A percentile compares a stretch with the other conserved stretches of the same genome.
Evolutionary conservation across 1,140 invertebrate genomes (phyloP).

Genomic region (Penaeus vannamei): DNA sequence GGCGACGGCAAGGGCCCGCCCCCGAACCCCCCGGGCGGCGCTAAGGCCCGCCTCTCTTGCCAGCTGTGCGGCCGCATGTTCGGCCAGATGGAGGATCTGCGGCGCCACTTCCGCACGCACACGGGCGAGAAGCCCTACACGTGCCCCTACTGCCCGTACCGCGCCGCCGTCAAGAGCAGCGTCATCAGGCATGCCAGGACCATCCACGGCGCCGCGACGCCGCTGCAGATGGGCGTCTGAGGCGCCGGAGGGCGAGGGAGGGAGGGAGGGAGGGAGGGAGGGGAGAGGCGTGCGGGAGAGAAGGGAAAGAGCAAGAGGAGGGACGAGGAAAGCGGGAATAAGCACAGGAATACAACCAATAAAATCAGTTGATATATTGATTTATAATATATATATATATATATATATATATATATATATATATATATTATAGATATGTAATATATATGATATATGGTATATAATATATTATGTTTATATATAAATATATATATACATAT

Average conservation of each 20-base stretch:
- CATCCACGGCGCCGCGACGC: constrained; percentile 41
- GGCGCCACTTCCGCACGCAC: constrained; percentile 60
- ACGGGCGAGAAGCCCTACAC: constrained; percentile 65
- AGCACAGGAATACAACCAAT: background rate
- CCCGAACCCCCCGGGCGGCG: background rate
- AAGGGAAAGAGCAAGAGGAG: background rate
- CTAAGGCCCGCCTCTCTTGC: constrained; percentile 26
- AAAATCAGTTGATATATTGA: too few relatives aligned
- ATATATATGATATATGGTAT: too few relatives aligned
- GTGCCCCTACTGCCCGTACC: constrained; percentile 63
- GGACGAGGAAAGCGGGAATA: background rate
- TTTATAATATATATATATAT: too few relatives aligned
- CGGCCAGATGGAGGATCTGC: constrained; percentile 52
- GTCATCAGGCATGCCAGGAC: constrained; percentile 61
- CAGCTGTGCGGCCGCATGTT: constrained; percentile 36
- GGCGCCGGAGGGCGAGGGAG: background rate
- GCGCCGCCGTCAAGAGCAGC: constrained; percentile 64
- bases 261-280: background rate
- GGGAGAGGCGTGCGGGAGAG: background rate
- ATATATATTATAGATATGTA: too few relatives aligned
- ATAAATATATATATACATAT: too few relatives aligned
- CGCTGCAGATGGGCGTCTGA: background rate
- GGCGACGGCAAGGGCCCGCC: background rate
- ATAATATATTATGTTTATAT: too few relatives aligned
- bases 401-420: too few relatives aligned